These are phyloP conservation scores for Microcebus murinus DNA, from an alignment of 2,113 vertebrate species.

Conservation along the genomic window DNA sequence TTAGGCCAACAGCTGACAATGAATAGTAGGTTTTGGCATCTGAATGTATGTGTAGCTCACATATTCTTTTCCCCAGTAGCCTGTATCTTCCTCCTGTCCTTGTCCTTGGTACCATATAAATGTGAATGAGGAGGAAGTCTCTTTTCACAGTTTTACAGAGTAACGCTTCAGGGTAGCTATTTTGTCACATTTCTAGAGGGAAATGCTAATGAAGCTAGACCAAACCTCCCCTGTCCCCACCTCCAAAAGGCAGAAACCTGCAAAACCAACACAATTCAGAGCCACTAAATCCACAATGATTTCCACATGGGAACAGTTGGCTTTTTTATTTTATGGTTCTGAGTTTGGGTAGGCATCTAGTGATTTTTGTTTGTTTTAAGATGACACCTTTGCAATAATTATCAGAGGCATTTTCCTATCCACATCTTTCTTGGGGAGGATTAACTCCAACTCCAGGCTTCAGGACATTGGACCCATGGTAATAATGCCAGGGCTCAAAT, in stretches of 20 bases:
- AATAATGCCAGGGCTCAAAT: background rate
- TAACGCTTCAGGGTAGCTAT: background rate
- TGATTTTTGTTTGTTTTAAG: slow-evolving; percentile 33
- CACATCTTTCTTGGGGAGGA: background rate
- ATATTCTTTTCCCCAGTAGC: background rate
- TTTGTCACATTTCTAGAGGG: background rate
- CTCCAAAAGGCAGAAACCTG: slow-evolving; percentile 1
- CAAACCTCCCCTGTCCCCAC: background rate
- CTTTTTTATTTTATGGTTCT: background rate
- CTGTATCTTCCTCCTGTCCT: background rate
- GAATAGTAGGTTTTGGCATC: background rate
- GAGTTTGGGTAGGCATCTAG: background rate
- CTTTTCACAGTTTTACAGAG: slow-evolving; percentile 19
- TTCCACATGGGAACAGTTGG: background rate
- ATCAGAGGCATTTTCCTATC: slow-evolving; percentile 2
- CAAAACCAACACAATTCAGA: background rate
- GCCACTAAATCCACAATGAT: background rate
- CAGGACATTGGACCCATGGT: background rate
- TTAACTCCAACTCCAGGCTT: background rate
- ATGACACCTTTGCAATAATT: background rate
- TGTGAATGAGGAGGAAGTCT: background rate
- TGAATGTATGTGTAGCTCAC: background rate
- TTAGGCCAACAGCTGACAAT: background rate
- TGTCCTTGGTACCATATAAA: background rate
- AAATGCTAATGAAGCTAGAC: slow-evolving; percentile 45